Evolutionary conservation across 2,113 vertebrate species (phyloP), one percentile per base, ranked within the genome.

Genomic region (Pipa parva): DNA sequence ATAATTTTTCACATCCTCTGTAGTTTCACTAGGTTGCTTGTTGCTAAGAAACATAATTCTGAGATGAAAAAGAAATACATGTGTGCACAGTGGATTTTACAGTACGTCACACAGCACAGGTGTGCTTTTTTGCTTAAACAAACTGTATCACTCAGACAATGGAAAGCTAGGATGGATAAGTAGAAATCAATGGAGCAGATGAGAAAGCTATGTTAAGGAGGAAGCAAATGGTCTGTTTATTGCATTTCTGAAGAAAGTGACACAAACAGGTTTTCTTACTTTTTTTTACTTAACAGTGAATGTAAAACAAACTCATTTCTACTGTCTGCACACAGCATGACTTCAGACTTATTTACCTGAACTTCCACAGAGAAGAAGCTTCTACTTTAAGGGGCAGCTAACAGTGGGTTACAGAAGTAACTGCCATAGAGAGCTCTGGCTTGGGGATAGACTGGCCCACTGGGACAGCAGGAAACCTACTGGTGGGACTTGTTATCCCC

Each of bases 21-120:
- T n/a, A n/a, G n/a, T n/a, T n/a, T n/a, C n/a, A n/a, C n/a, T n/a
- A 49, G 26, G 10, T 18, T 5, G 22, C 45, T 20, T 50, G 56
- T 59, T 68, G 26, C 27, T 36, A 27, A 17, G 22, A 21, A 68
- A 59, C 12, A 28, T 28, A 68, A 52, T 24, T 29, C 59, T 2
- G 18, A 46, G 52, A 49, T 49, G 39, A 31, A n/a, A 37, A 51
- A 67, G 42, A 24, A 5, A 15, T 59, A 24, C 59, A 51, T 60
- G 46, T 68, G 51, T 55, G 52, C 56, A 68, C 56, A 68, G 65
- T 68, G 57, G 56, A 51, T 60, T 68, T 68, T 51, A 67, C 13
- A 52, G 56, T 22, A 68, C 31, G 64, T 68, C 64, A 68, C 29
- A 58, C n/a, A 59, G 46, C 29, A 68, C 56, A 68, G 65, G 65